A percentile compares a stretch with the other conserved stretches of the same genome.
These are phyloP conservation scores for Meriones psammophilus DNA, from an alignment of 2,797 vertebrate species.

Conservation along the genomic window DNA sequence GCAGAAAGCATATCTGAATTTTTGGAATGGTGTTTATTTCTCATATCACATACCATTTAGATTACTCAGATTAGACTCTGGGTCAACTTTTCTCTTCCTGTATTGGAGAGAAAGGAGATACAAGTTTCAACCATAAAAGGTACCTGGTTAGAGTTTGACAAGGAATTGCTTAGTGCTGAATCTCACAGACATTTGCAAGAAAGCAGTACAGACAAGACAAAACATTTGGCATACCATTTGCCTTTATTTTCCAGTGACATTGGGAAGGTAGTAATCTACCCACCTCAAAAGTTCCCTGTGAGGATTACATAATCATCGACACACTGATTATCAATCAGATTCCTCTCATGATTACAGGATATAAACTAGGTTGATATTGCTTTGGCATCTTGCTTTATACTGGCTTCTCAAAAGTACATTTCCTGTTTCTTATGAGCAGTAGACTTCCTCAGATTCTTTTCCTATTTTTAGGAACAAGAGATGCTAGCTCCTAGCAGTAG, in stretches of 20 bases:
- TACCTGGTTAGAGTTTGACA: not conserved
- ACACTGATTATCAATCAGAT: not conserved
- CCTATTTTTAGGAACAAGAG: constrained; percentile 42
- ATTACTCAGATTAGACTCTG: not conserved
- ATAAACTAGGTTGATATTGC: not conserved
- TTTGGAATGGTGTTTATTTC: not conserved
- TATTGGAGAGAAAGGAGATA: not conserved
- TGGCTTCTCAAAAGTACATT: not conserved
- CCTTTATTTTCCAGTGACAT: not conserved
- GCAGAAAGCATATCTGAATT: constrained; percentile 18
- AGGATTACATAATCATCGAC: not conserved
- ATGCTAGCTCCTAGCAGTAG: not conserved
- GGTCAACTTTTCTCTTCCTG: not conserved
- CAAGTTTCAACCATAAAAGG: not conserved
- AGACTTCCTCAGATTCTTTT: constrained; percentile 11
- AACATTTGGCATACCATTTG: not conserved
- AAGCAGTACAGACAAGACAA: not conserved
- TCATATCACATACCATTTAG: constrained; percentile 4
- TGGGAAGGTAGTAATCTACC: not conserved
- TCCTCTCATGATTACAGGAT: not conserved
- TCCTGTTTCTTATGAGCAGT: not conserved
- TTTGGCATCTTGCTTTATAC: not conserved
- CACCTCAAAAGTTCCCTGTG: not conserved
- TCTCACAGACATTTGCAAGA: not conserved
- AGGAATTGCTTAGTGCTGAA: not conserved